phyloP scores from a whole-genome alignment of 1,140 invertebrate species.

The Drosophila nigromelanica region DNA sequence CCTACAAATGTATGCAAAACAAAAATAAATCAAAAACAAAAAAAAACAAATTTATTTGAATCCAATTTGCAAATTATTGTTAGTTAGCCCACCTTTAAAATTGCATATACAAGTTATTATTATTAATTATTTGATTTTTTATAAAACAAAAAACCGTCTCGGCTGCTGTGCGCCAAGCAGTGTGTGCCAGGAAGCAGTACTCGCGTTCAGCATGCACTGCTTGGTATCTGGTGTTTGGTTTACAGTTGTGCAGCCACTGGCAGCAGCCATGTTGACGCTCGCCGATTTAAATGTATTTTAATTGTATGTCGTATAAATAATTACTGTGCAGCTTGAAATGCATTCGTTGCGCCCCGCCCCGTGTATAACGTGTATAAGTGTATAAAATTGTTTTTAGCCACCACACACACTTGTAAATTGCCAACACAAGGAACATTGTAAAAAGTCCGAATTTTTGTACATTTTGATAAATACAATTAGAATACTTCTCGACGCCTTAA shows the following conservation, averaged over 20 bases:
- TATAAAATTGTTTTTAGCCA: slow-evolving; percentile 26
- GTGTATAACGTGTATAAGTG: slow-evolving; percentile 10
- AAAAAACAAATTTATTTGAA: slow-evolving; percentile 22
- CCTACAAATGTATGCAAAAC: slow-evolving; percentile 29
- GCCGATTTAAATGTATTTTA: slow-evolving; percentile 31
- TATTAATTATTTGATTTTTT: slow-evolving; percentile 1
- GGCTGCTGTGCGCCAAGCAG: slow-evolving; percentile 26
- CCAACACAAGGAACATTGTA: slow-evolving; percentile 44
- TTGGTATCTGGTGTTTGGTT: not conserved
- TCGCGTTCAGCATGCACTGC: slow-evolving; percentile 11
- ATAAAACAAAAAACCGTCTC: slow-evolving; percentile 1
- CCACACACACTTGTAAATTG: slow-evolving; percentile 70
- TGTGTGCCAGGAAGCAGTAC: slow-evolving; percentile 30
- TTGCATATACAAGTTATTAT: not conserved
- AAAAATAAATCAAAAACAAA: slow-evolving; percentile 34
- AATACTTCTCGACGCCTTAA: slow-evolving; percentile 73
- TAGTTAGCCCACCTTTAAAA: slow-evolving; percentile 19
- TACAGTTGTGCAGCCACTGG: slow-evolving; percentile 23
- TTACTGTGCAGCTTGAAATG: slow-evolving; percentile 63
- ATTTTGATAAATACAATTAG: slow-evolving; percentile 60
- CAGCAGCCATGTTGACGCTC: slow-evolving; percentile 25
- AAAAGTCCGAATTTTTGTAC: slow-evolving; percentile 68
- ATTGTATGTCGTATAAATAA: slow-evolving; percentile 33
- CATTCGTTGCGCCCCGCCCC: slow-evolving; percentile 35
- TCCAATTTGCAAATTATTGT: slow-evolving; percentile 15